Evolutionary conservation across 2,888 invertebrate genomes (phyloP), one percentile per base, ranked within the genome.

Genomic region (Blastobasis lacticolella): DNA sequence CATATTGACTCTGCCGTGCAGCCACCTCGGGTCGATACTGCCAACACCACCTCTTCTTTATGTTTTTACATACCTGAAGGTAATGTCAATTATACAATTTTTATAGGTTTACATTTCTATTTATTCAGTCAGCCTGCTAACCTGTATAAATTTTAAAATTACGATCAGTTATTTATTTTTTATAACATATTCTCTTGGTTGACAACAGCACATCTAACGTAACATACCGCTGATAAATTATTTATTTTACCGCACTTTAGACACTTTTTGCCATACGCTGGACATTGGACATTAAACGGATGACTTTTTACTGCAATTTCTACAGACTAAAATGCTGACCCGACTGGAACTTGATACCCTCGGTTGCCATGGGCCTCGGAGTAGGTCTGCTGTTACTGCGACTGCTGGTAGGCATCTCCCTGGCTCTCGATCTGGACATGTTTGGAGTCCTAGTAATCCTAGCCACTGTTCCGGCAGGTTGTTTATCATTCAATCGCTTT

Each of bases 111-210:
- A 38, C 48, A 8, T 50, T 43, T 8, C 6, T n/a, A 44, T 38
- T 48, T 48, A 53, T 23, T 10, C 50, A 46, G 38, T 53, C 46
- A 5, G 45, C 50, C 10, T 53, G 53, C 10, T 45, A 45, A 7
- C 50, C 50, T 38, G 53, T 50, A 37, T 50, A 50, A 38, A 49
- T 38, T 49, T 49, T 52, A 38, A 49, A 49, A 42, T 23, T 36
- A 6, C 49, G 6, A 7, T 23, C 10, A 0, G 23, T 38, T 40
- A 10, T 52, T 49, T 9, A 49, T 9, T 38, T n/a, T 52, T 4
- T 42, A 38, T 49, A 46, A 43, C 9, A 49, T 43, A 36, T 36
- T 41, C 52, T 49, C 49, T 37, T 46, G 46, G n/a, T 38, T 45
- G 37, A 7, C 46, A 37, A 52, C 45, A 6, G 43, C 9, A 1